Base-by-base conservation (phyloP, 2,888 invertebrate species). In the Tubulanus polymorphus region DNA sequence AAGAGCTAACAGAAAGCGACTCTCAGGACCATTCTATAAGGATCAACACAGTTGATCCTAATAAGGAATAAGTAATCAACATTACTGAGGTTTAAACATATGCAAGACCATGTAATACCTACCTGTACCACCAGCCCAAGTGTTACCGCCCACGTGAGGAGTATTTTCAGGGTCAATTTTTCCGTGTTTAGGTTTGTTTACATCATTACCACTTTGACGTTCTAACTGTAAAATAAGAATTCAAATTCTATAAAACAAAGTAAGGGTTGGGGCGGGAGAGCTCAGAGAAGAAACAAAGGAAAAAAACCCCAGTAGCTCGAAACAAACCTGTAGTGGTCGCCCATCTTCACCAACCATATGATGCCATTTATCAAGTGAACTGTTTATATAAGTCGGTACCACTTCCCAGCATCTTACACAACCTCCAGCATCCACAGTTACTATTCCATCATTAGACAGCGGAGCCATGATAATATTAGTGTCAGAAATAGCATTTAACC, bases 61-160 rank as follows among this genome's bases (percentile, higher is more conserved):
- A n/a, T n/a, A n/a, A n/a, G n/a, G n/a, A n/a, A n/a, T n/a, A n/a
- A n/a, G n/a, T n/a, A n/a, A n/a, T n/a, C n/a, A n/a, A n/a, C n/a
- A n/a, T n/a, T n/a, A n/a, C n/a, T n/a, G n/a, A n/a, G n/a, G n/a
- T n/a, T n/a, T n/a, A n/a, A n/a, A n/a, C n/a, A n/a, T n/a, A n/a
- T n/a, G n/a, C n/a, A n/a, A n/a, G n/a, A n/a, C n/a, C n/a, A 32
- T 32, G n/a, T 10, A 32, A 32, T 55, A 66, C 63, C 64, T 63
- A 32, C 93, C 94, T 10, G 88, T 90, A 51, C 95, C 95, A 29
- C 95, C 94, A 47, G 95, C 94, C 95, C 96, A 97, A 0, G 89
- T 92, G 75, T 93, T 93, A 0, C 96, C 96, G 29, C 96, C 96
- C 41, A 94, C 92, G 80, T 97, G 96, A 0, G 95, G 94, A 46